phyloP scores from a whole-genome alignment of 2,113 vertebrate genomes.

The Nothobranchius furzeri region DNA sequence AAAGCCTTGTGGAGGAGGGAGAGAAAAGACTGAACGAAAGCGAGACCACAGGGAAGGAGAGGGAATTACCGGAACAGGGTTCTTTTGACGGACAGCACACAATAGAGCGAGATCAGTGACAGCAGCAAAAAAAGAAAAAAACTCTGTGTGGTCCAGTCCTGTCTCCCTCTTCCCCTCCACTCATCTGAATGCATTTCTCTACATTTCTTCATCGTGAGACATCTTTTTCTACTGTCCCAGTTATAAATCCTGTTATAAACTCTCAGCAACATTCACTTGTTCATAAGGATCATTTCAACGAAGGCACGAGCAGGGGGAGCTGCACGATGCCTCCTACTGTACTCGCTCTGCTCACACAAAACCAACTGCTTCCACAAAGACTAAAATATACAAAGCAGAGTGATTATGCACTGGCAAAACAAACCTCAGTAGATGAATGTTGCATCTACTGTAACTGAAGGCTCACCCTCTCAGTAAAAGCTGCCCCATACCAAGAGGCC shows the following conservation, averaged over 20 bases:
- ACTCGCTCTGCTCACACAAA: conserved; percentile 33
- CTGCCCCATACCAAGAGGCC: conserved; percentile 53
- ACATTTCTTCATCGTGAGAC: background rate
- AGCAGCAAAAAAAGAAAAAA: conserved; percentile 32
- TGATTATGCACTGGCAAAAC: conserved; percentile 8
- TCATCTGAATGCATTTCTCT: background rate
- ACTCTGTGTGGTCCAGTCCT: conserved; percentile 56
- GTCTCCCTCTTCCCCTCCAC: background rate
- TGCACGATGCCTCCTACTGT: conserved; percentile 58
- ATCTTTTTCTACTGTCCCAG: no score
- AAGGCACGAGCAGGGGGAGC: conserved; percentile 39
- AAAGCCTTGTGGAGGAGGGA: conserved; percentile 30
- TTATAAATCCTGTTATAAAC: no score
- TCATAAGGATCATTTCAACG: background rate
- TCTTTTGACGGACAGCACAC: conserved; percentile 62
- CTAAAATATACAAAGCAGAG: background rate
- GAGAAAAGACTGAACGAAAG: conserved; percentile 39
- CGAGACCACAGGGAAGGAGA: conserved; percentile 57
- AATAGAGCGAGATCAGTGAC: conserved; percentile 72
- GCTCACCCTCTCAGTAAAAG: conserved; percentile 31
- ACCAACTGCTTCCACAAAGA: background rate
- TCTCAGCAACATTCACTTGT: no score
- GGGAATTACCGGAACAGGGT: conserved; percentile 58
- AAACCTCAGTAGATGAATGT: background rate
- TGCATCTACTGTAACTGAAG: conserved; percentile 42